Conservation (phyloP, 2,113 vertebrate genomes). For the Phalacrocorax pelagicus region DNA sequence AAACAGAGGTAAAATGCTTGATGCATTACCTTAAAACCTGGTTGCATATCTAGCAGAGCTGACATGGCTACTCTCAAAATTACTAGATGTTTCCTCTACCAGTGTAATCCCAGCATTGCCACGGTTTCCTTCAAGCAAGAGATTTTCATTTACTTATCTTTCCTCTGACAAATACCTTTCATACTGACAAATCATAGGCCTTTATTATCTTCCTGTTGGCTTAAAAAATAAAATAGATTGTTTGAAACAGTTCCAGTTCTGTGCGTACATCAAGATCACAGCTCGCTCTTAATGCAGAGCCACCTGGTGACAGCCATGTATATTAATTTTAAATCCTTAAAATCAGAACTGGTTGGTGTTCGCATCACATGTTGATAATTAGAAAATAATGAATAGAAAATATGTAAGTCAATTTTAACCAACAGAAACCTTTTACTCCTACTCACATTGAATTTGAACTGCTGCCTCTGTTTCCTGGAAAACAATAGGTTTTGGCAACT, state of each 20-base stretch:
- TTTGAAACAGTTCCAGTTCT: not conserved
- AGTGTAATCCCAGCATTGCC: not conserved
- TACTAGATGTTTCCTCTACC: not conserved
- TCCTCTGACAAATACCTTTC: not conserved
- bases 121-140: not conserved
- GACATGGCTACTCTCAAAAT: not conserved
- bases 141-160: not conserved
- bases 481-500: not conserved
- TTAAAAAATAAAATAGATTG: not conserved
- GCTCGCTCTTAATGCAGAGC: not conserved
- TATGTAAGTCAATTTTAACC: not conserved
- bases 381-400: not conserved
- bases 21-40: not conserved
- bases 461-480: not conserved
- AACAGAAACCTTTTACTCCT: not conserved
- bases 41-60: not conserved
- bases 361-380: not conserved
- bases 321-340: not conserved
- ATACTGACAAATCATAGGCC: not conserved
- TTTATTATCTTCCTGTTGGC: not conserved
- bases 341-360: not conserved
- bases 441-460: not conserved
- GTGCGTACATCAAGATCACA: not conserved
- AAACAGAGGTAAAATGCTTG: not conserved
- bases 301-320: constrained; percentile 31